Evolutionary conservation across 2,888 invertebrate species (phyloP).

Genomic region (Pyrrhia umbra): DNA sequence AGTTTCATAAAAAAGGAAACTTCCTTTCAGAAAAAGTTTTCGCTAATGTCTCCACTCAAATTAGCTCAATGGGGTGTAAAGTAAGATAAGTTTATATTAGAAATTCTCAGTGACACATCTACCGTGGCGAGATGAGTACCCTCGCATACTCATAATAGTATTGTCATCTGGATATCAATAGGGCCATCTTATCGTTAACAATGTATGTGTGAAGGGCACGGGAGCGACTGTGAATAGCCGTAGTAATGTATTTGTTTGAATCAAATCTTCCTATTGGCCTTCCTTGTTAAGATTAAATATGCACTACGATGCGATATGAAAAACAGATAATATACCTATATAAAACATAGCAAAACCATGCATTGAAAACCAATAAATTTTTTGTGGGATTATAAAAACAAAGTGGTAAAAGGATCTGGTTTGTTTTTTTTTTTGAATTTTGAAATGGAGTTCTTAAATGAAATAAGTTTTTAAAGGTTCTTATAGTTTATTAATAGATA

Average conservation of each 20-base stretch:
- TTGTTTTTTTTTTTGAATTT: no score
- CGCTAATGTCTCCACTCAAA: background rate
- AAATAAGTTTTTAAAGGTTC: no score
- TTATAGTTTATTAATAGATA: no score
- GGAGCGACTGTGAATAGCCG: background rate
- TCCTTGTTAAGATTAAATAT: background rate
- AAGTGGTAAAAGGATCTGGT: no score
- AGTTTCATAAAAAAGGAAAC: background rate
- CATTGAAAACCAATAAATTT: no score
- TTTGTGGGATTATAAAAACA: no score
- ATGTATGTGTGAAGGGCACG: background rate
- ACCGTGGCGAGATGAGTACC: background rate
- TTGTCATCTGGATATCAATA: constrained; percentile 15
- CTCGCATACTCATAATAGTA: constrained; percentile 13
- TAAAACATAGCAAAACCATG: no score
- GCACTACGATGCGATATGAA: background rate
- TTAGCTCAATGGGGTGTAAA: constrained; percentile 13
- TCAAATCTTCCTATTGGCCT: background rate
- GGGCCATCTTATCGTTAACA: constrained; percentile 18
- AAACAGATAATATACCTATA: no score
- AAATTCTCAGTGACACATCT: background rate
- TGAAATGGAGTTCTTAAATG: no score
- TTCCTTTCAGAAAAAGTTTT: background rate
- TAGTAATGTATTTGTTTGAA: background rate
- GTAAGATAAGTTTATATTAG: constrained; percentile 6